Base-by-base conservation (phyloP, 2,888 invertebrate genomes). In the Thumatha senex region DNA sequence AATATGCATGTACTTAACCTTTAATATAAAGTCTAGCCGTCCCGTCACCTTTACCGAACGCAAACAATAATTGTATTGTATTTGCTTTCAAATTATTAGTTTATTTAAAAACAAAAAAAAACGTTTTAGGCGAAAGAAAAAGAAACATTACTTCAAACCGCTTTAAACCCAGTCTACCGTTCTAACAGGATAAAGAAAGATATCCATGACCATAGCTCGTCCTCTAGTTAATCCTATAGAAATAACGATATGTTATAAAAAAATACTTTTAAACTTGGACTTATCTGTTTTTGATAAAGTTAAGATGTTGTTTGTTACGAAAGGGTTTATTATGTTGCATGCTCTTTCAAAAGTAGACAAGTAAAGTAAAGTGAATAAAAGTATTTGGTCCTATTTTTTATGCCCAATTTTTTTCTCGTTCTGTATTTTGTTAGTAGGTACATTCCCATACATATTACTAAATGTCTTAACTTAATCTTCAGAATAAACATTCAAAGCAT, bases 41-140 rank as follows among this genome's bases (percentile, higher is more conserved):
- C n/a, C n/a, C n/a, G n/a, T n/a, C n/a, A 79, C 79, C 84, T 82
- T 78, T 82, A 72, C 56, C 67, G 65, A 72, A 67, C 42, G 76
- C 80, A 85, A 86, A 86, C 82, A 84, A 51, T n/a, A n/a, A n/a
- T n/a, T n/a, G n/a, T n/a, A n/a, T 48, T 47, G 43, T 80, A 77
- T 83, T 82, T 82, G 67, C 72, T 62, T 66, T 65, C 78, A 66
- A 13, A 80, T 84, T 82, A 82, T 82, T 72, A 68, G 76, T 65
- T 74, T 68, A 72, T 74, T 81, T 74, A 69, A 72, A 76, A 74
- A 69, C 70, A 72, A 74, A 82, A 75, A 69, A 72, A 76, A 74
- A 69, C 70, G 67, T 74, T 77, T 63, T 63, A 50, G 48, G 48
- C 46, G 57, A 67, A 74, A 74, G 71, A 74, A 67, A 58, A 46